Evolutionary conservation across 2,797 vertebrate genomes (phyloP).

Genomic region (Phataginus tetradactyla): DNA sequence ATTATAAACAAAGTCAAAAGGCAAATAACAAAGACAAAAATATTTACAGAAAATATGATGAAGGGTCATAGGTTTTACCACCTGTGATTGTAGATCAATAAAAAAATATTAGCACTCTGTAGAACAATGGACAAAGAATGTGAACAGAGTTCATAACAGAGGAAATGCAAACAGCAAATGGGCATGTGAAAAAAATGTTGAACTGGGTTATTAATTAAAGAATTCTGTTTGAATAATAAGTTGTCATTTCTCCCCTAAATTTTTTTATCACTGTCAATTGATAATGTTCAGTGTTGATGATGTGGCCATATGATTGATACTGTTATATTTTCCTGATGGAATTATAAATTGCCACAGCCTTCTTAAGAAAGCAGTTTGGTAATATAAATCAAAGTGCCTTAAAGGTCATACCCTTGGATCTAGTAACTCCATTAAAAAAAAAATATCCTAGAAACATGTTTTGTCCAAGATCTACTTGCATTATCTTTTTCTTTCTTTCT

Average conservation of each 20-base stretch:
- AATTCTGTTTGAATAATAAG: neutral
- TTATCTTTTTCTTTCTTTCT: neutral
- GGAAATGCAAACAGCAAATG: neutral
- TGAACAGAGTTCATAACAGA: neutral
- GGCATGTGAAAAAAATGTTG: neutral
- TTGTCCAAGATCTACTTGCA: neutral
- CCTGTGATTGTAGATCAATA: neutral
- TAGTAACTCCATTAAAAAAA: neutral
- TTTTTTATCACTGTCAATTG: neutral
- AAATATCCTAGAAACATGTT: neutral
- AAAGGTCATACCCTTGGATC: neutral
- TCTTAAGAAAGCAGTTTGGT: neutral
- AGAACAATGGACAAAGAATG: neutral
- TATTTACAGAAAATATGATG: neutral
- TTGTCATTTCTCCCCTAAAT: neutral
- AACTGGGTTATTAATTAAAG: neutral
- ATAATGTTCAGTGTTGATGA: neutral
- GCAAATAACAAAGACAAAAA: conserved; percentile 33
- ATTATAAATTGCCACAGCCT: neutral
- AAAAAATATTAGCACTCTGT: neutral
- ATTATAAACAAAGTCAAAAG: conserved; percentile 34
- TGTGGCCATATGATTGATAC: neutral
- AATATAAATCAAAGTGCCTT: neutral
- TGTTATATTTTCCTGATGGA: neutral
- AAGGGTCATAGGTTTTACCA: neutral